Evolutionary conservation across 2,113 vertebrate genomes (phyloP), one percentile per base, ranked within the genome.

Genomic region (Xerus inauris): DNA sequence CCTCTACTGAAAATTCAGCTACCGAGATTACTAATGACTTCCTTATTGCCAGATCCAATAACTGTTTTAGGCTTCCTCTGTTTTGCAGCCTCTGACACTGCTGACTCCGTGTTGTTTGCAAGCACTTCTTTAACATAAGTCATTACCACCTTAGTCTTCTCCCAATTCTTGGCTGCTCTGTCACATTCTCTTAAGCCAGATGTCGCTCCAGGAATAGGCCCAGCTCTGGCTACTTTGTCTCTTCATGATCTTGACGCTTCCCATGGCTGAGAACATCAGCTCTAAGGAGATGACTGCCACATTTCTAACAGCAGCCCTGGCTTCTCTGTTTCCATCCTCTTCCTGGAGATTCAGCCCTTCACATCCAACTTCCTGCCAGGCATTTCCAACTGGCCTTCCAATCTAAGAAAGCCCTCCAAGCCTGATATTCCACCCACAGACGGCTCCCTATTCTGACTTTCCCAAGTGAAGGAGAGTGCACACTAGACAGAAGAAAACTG

Each of bases 131-230:
- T 73, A 42, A 45, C 3, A 0, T 17, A 71, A 69, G 6, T 4
- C 28, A 28, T 28, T 77, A 89, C 89, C 40, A 83, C 45, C 40
- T 45, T 87, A 47, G 47, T 91, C 45, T 92, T n/a, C 84, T 96
- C 19, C n/a, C 64, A 71, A 13, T 40, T 94, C 59, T n/a, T 75
- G 73, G 45, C n/a, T 77, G 47, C 16, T 92, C 80, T 69, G 59
- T 67, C 89, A 77, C 59, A 57, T 32, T 93, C 71, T 40, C 57
- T 73, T 47, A 83, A 84, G 75, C 12, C 40, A 97, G 42, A 81
- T 65, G 20, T 69, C 79, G 42, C 77, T 77, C 32, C 57, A 83
- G 47, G 1, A 94, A 17, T 19, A 82, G 40, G 32, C 42, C 42
- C 42, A 69, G 26, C 64, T 65, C 67, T 81, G 77, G 49, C 64